Conservation (phyloP, 2,888 invertebrate species). For the Silvanus unidentatus region DNA sequence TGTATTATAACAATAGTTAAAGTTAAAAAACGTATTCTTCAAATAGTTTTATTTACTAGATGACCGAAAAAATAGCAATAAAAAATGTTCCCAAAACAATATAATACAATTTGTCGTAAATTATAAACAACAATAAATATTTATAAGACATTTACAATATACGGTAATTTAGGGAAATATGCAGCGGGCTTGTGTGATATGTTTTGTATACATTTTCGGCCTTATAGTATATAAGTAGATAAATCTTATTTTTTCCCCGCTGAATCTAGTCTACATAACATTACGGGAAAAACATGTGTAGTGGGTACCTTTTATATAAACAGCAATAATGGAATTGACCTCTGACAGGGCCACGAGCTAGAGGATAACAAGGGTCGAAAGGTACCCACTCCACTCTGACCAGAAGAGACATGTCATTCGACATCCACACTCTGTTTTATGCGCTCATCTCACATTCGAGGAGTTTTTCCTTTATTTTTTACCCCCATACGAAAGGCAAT, state of each 20-base stretch:
- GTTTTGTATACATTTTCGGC: too few species aligned
- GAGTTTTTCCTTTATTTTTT: not conserved
- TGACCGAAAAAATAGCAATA: too few species aligned
- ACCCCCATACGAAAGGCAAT: not conserved
- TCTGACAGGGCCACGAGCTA: constrained; percentile 23
- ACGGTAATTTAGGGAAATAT: too few species aligned
- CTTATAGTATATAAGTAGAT: not conserved
- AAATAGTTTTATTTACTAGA: too few species aligned
- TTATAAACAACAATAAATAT: too few species aligned
- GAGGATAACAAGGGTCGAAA: constrained; percentile 32
- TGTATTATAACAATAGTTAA: too few species aligned
- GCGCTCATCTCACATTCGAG: not conserved
- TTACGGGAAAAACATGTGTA: not conserved
- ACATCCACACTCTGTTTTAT: not conserved
- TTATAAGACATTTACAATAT: too few species aligned
- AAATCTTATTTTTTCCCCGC: constrained; percentile 1
- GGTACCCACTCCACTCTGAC: not conserved
- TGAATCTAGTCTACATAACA: not conserved
- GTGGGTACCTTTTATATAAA: constrained; percentile 17
- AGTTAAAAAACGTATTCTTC: too few species aligned
- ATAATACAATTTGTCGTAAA: too few species aligned
- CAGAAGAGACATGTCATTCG: not conserved
- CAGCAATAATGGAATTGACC: constrained; percentile 35
- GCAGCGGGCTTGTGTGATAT: too few species aligned
- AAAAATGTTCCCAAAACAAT: too few species aligned